Percentiles rank a stretch among this genome's conserved stretches.
phyloP scores from a whole-genome alignment of 2,113 vertebrate genomes.

The Phocoena sinus region DNA sequence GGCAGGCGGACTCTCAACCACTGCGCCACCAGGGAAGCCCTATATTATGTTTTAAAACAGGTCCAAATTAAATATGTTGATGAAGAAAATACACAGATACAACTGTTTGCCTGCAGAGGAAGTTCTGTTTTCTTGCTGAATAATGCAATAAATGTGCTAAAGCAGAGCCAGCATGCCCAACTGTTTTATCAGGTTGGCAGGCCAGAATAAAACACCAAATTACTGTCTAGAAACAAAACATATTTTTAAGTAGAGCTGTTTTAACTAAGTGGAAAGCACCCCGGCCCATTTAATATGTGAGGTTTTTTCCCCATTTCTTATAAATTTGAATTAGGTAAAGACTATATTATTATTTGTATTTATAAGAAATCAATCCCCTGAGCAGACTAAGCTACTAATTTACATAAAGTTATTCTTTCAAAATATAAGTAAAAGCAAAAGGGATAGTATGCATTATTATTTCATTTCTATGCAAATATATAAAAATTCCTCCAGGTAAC shows the following conservation, averaged over 20 bases:
- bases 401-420: conserved; percentile 44
- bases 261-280: conserved; percentile 41
- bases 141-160: conserved; percentile 34
- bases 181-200: conserved; percentile 42
- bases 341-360: conserved; percentile 33
- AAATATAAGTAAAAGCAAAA: conserved; percentile 34
- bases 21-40: too few relatives aligned
- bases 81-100: conserved; percentile 32
- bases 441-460: neutral
- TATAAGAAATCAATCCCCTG: conserved; percentile 30
- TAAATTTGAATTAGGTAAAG: conserved; percentile 46
- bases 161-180: conserved; percentile 13
- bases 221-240: conserved; percentile 40
- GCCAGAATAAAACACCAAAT: conserved; percentile 18
- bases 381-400: conserved; percentile 45
- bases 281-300: neutral
- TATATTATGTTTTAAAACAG: conserved; percentile 31
- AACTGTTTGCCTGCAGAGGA: conserved; percentile 36
- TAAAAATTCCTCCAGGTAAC: conserved; percentile 11
- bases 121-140: conserved; percentile 56
- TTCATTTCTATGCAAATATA: neutral
- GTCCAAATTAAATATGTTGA: conserved; percentile 46
- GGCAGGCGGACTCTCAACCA: too few relatives aligned
- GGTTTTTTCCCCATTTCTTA: neutral
- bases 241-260: conserved; percentile 27